Conservation (phyloP, 2,113 vertebrate genomes). For the Notarius lentiginosus region DNA sequence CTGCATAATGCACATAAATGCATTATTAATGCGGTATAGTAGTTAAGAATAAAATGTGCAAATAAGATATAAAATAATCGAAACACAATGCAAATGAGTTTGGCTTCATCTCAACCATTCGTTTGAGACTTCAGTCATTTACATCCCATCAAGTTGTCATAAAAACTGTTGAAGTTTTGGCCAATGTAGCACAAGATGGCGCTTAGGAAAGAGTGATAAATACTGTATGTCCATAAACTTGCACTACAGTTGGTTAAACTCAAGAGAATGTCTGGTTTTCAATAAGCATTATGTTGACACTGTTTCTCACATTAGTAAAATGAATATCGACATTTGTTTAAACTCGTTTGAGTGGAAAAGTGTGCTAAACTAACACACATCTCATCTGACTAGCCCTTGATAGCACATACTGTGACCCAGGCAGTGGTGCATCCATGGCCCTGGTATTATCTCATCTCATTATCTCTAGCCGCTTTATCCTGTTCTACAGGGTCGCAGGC, state of each 20-base stretch:
- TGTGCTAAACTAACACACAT: background rate
- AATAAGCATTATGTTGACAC: background rate
- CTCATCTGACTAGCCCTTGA: background rate
- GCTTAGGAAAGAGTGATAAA: background rate
- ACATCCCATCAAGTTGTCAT: background rate
- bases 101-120: background rate
- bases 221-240: background rate
- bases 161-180: background rate
- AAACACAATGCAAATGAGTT: background rate
- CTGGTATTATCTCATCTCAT: too few relatives aligned
- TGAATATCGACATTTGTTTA: background rate
- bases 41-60: background rate
- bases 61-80: background rate
- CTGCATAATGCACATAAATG: background rate
- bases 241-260: background rate
- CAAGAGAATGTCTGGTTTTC: background rate
- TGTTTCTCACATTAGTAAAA: background rate
- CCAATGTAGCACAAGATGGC: background rate
- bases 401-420: background rate
- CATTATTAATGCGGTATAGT: background rate
- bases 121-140: background rate
- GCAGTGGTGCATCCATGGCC: background rate
- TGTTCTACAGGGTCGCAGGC: too few relatives aligned
- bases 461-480: too few relatives aligned
- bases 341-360: background rate